Conservation (phyloP, 1,140 invertebrate species). For the Amyelois transitella region DNA sequence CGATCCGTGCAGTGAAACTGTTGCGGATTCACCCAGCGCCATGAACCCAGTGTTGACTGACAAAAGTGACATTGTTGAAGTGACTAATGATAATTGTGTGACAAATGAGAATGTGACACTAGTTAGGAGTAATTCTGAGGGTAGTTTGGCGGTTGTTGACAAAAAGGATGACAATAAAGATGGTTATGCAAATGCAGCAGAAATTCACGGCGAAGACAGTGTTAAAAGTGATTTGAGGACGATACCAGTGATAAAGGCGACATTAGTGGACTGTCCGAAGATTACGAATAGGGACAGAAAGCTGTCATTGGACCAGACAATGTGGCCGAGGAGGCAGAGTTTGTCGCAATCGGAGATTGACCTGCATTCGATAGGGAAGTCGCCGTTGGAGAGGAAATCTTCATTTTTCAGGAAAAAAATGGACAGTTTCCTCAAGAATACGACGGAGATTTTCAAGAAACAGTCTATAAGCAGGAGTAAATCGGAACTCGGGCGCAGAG, state of each 20-base stretch:
- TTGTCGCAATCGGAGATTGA: conserved; percentile 61
- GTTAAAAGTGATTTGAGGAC: neutral
- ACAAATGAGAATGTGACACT: neutral
- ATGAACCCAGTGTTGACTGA: conserved; percentile 19
- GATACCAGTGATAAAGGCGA: neutral
- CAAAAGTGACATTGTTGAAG: neutral
- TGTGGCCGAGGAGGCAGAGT: conserved; percentile 38
- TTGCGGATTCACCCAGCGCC: conserved; percentile 24
- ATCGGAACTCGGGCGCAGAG: conserved; percentile 32
- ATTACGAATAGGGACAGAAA: conserved; percentile 39
- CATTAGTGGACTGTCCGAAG: conserved; percentile 7
- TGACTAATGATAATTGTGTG: neutral
- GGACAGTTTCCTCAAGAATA: conserved; percentile 63
- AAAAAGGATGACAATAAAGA: neutral
- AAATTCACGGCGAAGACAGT: neutral
- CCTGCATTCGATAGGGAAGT: conserved; percentile 57
- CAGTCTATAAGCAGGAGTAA: conserved; percentile 31
- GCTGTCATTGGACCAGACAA: conserved; percentile 54
- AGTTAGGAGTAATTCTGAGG: neutral
- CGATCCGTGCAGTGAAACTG: conserved; percentile 3
- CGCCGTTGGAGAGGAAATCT: conserved; percentile 56
- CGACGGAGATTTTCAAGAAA: conserved; percentile 56
- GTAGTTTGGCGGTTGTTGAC: too few species aligned
- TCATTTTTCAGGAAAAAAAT: conserved; percentile 64
- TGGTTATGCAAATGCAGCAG: too few species aligned